Conservation (phyloP, 1,140 invertebrate species). For the Bombus waltoni region DNA sequence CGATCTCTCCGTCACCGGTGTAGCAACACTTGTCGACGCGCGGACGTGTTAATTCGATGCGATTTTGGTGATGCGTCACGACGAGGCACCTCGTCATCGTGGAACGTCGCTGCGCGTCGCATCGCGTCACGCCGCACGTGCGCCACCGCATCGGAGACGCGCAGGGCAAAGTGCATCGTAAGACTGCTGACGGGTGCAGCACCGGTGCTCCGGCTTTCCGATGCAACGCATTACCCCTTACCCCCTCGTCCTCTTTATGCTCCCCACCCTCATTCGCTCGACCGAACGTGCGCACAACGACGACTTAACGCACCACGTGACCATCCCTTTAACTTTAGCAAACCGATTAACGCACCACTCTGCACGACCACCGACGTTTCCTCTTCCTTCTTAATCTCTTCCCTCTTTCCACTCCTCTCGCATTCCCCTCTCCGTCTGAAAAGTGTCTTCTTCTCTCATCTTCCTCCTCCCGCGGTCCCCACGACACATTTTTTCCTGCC, state of each 20-base stretch:
- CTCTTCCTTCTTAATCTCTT: slow-evolving; percentile 1
- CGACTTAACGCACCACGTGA: slow-evolving; percentile 54
- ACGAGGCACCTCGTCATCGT: slow-evolving; percentile 30
- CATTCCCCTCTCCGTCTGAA: background rate
- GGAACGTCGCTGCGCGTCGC: slow-evolving; percentile 36
- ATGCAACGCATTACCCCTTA: slow-evolving; percentile 58
- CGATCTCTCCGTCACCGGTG: slow-evolving; percentile 14
- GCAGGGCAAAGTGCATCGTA: slow-evolving; percentile 73
- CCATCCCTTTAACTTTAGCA: slow-evolving; percentile 53
- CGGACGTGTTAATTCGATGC: slow-evolving; percentile 13
- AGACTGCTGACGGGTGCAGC: slow-evolving; percentile 71
- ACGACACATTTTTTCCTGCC: background rate
- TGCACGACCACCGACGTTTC: slow-evolving; percentile 7
- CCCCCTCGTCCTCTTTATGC: slow-evolving; percentile 28
- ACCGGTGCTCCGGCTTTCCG: slow-evolving; percentile 68
- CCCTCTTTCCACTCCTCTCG: background rate
- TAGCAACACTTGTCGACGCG: slow-evolving; percentile 17
- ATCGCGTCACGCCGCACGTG: slow-evolving; percentile 44
- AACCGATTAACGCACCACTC: slow-evolving; percentile 59
- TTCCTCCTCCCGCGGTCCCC: background rate
- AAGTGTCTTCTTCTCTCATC: background rate
- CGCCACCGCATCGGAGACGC: slow-evolving; percentile 57
- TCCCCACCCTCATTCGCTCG: slow-evolving; percentile 39
- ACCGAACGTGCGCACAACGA: slow-evolving; percentile 57
- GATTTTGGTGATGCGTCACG: slow-evolving; percentile 26